Conservation (phyloP, 2,113 vertebrate genomes). For the Rhipidura dahli region DNA sequence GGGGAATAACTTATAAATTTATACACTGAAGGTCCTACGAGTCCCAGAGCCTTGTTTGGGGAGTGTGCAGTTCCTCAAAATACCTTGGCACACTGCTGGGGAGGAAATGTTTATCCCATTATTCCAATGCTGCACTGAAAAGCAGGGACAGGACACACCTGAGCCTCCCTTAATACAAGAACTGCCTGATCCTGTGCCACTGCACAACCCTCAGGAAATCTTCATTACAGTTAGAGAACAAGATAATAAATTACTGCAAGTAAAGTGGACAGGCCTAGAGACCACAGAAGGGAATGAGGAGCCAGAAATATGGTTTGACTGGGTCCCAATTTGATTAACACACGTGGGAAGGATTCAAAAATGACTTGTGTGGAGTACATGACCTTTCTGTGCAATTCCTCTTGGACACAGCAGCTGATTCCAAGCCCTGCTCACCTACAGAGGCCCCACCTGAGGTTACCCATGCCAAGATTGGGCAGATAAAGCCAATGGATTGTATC, state of each 20-base stretch:
- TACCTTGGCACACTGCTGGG: rapidly evolving
- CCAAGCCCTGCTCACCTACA: neutral
- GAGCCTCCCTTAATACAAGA: neutral
- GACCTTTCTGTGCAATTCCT: neutral
- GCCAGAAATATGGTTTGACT: neutral
- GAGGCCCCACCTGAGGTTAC: neutral
- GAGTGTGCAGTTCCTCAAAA: neutral
- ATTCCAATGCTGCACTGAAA: neutral
- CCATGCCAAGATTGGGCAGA: rapidly evolving
- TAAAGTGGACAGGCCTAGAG: neutral
- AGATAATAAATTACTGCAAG: neutral
- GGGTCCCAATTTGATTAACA: conserved; percentile 7
- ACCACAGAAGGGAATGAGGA: neutral
- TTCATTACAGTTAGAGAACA: neutral
- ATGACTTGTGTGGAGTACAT: rapidly evolving
- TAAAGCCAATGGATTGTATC: neutral
- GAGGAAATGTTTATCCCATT: neutral
- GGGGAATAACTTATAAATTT: neutral
- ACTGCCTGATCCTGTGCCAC: neutral
- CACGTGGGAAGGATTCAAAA: neutral
- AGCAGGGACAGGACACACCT: neutral
- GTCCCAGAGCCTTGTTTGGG: neutral
- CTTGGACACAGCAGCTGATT: rapidly evolving
- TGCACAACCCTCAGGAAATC: neutral
- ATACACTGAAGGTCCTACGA: neutral